Evolutionary conservation across 2,888 invertebrate genomes (phyloP).

Genomic region (Netelia melanura): DNA sequence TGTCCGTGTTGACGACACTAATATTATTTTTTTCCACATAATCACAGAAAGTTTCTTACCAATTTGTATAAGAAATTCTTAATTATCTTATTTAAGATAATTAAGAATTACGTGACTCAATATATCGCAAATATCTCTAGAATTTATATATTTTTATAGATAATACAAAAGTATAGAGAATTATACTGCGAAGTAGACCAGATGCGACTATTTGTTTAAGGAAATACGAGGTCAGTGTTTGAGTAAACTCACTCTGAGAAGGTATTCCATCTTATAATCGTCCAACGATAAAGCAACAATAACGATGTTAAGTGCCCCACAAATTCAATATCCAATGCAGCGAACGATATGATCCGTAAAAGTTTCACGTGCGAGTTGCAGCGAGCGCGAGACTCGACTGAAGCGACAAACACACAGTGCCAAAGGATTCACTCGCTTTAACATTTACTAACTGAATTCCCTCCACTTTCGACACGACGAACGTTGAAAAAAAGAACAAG

Average conservation of each 20-base stretch:
- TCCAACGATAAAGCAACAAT: neutral
- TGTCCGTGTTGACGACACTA: too few relatives aligned
- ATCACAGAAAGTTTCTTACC: too few relatives aligned
- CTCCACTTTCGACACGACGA: constrained; percentile 17
- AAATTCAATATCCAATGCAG: neutral
- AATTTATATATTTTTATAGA: neutral
- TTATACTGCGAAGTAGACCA: neutral
- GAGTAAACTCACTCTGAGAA: constrained; percentile 52
- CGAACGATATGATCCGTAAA: neutral
- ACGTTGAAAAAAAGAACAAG: neutral
- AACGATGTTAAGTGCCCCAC: neutral
- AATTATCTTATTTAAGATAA: too few relatives aligned
- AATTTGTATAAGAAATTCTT: too few relatives aligned
- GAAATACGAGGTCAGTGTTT: neutral
- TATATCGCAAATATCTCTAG: too few relatives aligned
- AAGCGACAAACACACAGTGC: neutral
- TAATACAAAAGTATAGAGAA: too few relatives aligned
- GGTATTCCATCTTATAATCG: constrained; percentile 46
- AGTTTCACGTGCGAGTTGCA: constrained; percentile 5
- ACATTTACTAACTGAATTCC: constrained; percentile 28
- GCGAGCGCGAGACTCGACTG: constrained; percentile 22
- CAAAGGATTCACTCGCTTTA: neutral
- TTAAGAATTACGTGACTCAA: too few relatives aligned
- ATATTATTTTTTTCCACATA: too few relatives aligned
- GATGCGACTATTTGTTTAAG: neutral